A percentile compares a stretch with the other conserved stretches of the same genome.
phyloP scores from a whole-genome alignment of 37 sponge, comb jelly and placozoan genomes.

The Bolinopsis microptera region DNA sequence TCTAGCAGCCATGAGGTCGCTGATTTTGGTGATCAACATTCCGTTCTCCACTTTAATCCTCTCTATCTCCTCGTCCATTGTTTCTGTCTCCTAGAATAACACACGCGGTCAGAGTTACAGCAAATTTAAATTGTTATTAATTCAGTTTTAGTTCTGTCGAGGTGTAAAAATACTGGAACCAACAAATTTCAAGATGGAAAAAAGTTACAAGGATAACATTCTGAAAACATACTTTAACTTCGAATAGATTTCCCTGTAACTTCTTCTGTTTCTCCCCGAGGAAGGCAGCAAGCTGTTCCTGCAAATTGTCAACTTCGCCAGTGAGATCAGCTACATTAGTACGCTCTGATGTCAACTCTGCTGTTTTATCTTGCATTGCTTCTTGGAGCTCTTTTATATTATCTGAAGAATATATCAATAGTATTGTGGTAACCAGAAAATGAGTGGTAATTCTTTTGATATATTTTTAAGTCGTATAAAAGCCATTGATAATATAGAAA shows the following conservation, averaged over 20 bases:
- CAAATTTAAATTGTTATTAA: no score
- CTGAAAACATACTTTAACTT: conserved; percentile 26
- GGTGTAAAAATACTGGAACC: no score
- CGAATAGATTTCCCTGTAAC: conserved; percentile 17
- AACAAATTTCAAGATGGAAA: no score
- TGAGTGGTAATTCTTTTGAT: no score
- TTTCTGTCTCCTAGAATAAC: not conserved
- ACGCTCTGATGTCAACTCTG: not conserved
- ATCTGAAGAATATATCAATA: no score
- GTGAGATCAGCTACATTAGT: not conserved
- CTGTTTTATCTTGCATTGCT: not conserved
- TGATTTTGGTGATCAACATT: not conserved
- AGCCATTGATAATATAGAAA: no score
- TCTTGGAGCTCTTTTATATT: conserved; percentile 23
- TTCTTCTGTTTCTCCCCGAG: conserved; percentile 37
- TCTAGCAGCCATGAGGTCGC: conserved; percentile 21
- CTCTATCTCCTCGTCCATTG: not conserved
- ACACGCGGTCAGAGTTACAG: no score
- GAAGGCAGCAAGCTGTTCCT: not conserved
- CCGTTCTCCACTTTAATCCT: not conserved
- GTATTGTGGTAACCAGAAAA: not conserved
- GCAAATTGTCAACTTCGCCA: not conserved
- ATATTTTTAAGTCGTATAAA: no score
- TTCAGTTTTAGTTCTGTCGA: no score
- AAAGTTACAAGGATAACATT: no score